phyloP scores from a whole-genome alignment of 2,888 invertebrate species.

The Metellina segmentata region DNA sequence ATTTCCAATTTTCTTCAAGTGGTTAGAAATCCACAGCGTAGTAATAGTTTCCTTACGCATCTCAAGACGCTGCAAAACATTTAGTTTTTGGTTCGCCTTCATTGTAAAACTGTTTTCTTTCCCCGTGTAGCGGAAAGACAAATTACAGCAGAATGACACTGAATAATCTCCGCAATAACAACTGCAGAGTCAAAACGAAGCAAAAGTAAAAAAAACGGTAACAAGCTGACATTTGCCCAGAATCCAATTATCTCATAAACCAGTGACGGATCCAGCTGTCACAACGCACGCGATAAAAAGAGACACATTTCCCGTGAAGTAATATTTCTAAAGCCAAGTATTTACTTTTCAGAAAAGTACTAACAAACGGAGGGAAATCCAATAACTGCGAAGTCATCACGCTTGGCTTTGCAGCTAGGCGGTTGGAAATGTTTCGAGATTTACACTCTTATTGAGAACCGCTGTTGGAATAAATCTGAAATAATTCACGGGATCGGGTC shows the following conservation, averaged over 20 bases:
- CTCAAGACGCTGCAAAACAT: not conserved
- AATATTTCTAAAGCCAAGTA: not conserved
- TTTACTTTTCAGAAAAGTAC: not conserved
- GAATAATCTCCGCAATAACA: constrained; percentile 22
- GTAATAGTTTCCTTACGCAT: not conserved
- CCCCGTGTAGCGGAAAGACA: not conserved
- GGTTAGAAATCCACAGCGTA: too few species aligned
- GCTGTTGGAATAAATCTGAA: not conserved
- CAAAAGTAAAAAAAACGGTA: constrained; percentile 2
- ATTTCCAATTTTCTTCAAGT: too few species aligned
- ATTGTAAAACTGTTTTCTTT: not conserved
- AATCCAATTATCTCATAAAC: constrained; percentile 38
- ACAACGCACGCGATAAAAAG: constrained; percentile 1
- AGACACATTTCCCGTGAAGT: not conserved
- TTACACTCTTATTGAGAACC: not conserved
- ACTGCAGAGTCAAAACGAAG: constrained; percentile 20
- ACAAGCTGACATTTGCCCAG: constrained; percentile 19
- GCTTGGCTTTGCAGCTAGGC: not conserved
- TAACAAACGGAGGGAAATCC: not conserved
- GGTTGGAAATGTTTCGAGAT: not conserved
- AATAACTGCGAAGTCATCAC: not conserved
- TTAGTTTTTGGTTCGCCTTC: not conserved
- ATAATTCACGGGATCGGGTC: not conserved
- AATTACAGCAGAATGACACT: not conserved
- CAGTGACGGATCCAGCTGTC: constrained; percentile 32